phyloP scores from a whole-genome alignment of 2,888 invertebrate species.

The Conops quadrifasciatus region DNA sequence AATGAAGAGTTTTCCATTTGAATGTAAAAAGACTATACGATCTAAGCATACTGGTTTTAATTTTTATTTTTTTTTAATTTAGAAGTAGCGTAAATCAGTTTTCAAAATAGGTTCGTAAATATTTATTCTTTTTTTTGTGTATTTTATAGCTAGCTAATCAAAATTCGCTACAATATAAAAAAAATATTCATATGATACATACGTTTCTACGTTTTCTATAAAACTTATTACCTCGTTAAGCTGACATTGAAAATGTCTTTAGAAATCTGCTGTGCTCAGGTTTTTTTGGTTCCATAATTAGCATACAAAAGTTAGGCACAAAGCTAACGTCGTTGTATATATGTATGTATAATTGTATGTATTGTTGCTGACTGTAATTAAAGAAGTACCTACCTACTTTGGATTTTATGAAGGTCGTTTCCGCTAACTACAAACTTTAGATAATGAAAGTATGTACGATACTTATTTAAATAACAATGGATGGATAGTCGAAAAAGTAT shows the following conservation, averaged over 20 bases:
- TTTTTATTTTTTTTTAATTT: too few species aligned
- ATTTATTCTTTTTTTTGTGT: too few species aligned
- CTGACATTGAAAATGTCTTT: constrained; percentile 13
- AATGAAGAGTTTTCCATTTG: too few species aligned
- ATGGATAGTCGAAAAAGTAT: too few species aligned
- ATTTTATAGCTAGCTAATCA: too few species aligned
- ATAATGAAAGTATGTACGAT: too few species aligned
- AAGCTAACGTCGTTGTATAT: background rate
- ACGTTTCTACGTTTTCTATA: background rate
- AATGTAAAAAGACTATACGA: background rate
- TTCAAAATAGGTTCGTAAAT: background rate
- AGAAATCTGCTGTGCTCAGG: constrained; percentile 2
- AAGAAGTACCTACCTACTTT: background rate
- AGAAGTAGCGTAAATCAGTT: too few species aligned
- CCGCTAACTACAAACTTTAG: background rate
- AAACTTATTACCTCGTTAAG: background rate
- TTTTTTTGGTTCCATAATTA: constrained; percentile 14
- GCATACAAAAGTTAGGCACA: too few species aligned
- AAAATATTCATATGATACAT: background rate
- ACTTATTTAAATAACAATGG: too few species aligned
- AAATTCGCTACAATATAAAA: too few species aligned
- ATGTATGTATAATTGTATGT: background rate
- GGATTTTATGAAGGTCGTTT: constrained; percentile 14
- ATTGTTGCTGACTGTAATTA: background rate
- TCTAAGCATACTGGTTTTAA: too few species aligned